Percentiles rank a stretch among this genome's conserved stretches.
Evolutionary conservation across 2,797 vertebrate species (phyloP).

Genomic region (Liparis tanakae): DNA sequence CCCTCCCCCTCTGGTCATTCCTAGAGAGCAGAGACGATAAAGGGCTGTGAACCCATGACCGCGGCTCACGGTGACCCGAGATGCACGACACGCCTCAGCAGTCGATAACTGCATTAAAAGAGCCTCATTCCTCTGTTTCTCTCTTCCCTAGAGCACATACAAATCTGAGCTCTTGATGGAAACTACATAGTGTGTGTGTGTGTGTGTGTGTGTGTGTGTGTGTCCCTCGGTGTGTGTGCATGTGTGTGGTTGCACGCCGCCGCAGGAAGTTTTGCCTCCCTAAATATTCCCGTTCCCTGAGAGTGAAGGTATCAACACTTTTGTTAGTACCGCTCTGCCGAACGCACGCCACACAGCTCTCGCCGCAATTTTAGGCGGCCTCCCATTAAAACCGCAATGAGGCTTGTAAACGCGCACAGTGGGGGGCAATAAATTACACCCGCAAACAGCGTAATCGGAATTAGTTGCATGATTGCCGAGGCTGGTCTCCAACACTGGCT

Average conservation of each 20-base stretch:
- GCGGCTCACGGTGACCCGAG: slow-evolving; percentile 31
- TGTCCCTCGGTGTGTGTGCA: slow-evolving; percentile 1
- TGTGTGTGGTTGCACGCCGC: slow-evolving; percentile 5
- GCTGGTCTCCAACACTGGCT: slow-evolving; percentile 21
- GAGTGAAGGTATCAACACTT: slow-evolving; percentile 43
- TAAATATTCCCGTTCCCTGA: slow-evolving; percentile 20
- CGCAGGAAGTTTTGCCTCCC: slow-evolving; percentile 7
- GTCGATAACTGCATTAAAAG: slow-evolving; percentile 49
- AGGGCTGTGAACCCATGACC: slow-evolving; percentile 22
- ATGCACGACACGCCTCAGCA: slow-evolving; percentile 40
- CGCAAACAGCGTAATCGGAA: slow-evolving; percentile 41
- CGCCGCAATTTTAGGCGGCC: slow-evolving; percentile 30
- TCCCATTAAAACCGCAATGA: slow-evolving; percentile 28
- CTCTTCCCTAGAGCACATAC: slow-evolving; percentile 33
- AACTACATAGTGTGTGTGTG: slow-evolving; percentile 17
- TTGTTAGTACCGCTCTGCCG: slow-evolving; percentile 19
- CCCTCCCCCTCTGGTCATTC: slow-evolving; percentile 12
- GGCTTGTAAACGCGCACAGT: slow-evolving; percentile 45
- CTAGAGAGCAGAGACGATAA: slow-evolving; percentile 37
- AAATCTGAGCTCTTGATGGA: slow-evolving; percentile 28
- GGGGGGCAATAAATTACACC: slow-evolving; percentile 47
- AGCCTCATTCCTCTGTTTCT: slow-evolving; percentile 18
- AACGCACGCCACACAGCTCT: slow-evolving; percentile 32
- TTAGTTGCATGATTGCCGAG: slow-evolving; percentile 37
- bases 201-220: neutral